Conservation (phyloP, 2,888 invertebrate genomes). For the Eupithecia vulgata region DNA sequence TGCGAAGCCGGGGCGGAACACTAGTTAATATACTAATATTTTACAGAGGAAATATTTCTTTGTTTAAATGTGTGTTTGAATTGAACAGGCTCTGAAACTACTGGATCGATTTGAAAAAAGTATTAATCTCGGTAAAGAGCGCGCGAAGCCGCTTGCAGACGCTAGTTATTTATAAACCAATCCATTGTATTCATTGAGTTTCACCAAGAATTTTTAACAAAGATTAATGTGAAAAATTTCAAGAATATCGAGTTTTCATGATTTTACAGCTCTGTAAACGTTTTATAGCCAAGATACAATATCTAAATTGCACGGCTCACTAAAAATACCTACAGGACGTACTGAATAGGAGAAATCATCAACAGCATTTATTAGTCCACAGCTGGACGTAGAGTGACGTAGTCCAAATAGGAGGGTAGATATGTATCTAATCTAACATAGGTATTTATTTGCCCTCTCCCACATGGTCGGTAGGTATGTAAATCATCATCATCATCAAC, state of each 20-base stretch:
- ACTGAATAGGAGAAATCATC: not conserved
- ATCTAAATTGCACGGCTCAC: conserved; percentile 2
- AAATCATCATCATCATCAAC: no score
- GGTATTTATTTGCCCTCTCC: no score
- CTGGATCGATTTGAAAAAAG: no score
- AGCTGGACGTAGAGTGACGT: not conserved
- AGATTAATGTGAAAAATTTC: not conserved
- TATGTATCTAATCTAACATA: no score
- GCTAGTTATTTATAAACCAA: not conserved
- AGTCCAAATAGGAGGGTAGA: not conserved
- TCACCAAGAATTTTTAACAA: not conserved
- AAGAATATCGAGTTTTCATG: not conserved
- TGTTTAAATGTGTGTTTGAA: no score
- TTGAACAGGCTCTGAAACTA: no score
- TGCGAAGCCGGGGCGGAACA: no score
- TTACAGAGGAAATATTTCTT: no score
- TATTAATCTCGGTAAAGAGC: not conserved
- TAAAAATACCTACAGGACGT: not conserved
- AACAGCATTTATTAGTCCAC: not conserved
- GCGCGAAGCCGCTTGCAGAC: no score
- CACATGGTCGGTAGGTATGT: no score
- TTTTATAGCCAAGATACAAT: conserved; percentile 4
- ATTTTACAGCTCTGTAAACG: not conserved
- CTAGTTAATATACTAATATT: no score
- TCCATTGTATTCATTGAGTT: not conserved